A percentile compares a stretch with the other conserved stretches of the same genome.
These are phyloP conservation scores for Aquatica leii DNA, from an alignment of 2,888 invertebrate genomes.

Conservation along the genomic window DNA sequence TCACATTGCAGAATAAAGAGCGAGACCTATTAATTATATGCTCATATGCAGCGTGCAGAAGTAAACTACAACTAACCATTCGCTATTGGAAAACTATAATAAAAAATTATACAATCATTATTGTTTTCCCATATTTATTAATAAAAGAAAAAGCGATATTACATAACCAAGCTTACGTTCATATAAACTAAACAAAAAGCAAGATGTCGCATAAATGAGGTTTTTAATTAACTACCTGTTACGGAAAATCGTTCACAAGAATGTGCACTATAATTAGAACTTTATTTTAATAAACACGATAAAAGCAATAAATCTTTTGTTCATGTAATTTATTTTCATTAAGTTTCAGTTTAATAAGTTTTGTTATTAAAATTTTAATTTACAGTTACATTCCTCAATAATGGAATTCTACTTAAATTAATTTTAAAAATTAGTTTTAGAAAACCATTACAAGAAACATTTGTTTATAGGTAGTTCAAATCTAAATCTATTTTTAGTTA, in stretches of 20 bases:
- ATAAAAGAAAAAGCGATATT: too few species aligned
- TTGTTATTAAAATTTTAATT: slow-evolving; percentile 11
- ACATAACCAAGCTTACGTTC: too few species aligned
- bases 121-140: too few species aligned
- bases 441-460: too few species aligned
- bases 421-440: too few species aligned
- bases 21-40: slow-evolving; percentile 39
- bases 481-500: too few species aligned
- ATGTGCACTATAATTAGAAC: slow-evolving; percentile 7
- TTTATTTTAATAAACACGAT: slow-evolving; percentile 8
- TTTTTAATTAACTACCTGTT: too few species aligned
- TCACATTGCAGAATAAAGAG: slow-evolving; percentile 35
- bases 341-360: slow-evolving; percentile 4
- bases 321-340: not conserved
- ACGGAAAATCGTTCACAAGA: not conserved
- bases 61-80: slow-evolving; percentile 33
- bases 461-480: too few species aligned
- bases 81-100: slow-evolving; percentile 30
- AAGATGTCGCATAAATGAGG: too few species aligned
- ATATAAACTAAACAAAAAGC: too few species aligned
- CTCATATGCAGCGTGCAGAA: slow-evolving; percentile 34
- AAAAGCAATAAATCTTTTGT: slow-evolving; percentile 1
- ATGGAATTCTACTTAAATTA: too few species aligned
- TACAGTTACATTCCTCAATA: slow-evolving; percentile 8
- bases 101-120: slow-evolving; percentile 33